Percentiles rank a stretch among this genome's conserved stretches.
phyloP scores from a whole-genome alignment of 2,113 vertebrate genomes.

The Andinoacara biseriatus region DNA sequence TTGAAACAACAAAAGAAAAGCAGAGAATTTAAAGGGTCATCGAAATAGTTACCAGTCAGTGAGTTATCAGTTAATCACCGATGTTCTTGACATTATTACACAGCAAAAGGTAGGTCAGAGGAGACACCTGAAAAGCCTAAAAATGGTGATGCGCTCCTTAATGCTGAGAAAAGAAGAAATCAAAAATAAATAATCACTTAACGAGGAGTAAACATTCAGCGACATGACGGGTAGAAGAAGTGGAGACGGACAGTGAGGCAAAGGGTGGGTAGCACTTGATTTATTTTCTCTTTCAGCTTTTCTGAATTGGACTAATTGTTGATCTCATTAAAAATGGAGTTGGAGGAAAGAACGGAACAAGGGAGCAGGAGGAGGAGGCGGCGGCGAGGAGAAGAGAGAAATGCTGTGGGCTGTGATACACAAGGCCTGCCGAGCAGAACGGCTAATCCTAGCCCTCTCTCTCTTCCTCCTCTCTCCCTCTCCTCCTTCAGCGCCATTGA shows the following conservation, averaged over 20 bases:
- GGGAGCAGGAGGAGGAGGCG: conserved; percentile 48
- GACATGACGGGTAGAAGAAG: conserved; percentile 24
- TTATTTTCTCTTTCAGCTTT: conserved; percentile 79
- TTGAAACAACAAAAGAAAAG: neutral
- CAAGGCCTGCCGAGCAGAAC: conserved; percentile 81
- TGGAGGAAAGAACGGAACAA: conserved; percentile 64
- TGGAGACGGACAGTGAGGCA: conserved; percentile 13
- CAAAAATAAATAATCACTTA: conserved; percentile 20
- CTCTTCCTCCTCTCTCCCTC: conserved; percentile 42
- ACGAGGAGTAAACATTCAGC: conserved; percentile 10
- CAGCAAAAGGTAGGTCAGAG: neutral
- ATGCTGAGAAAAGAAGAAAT: neutral
- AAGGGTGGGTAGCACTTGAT: conserved; percentile 49
- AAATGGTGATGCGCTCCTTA: neutral
- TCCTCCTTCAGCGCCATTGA: conserved; percentile 66
- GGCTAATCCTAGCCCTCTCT: conserved; percentile 75
- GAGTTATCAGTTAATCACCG: neutral
- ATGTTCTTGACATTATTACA: neutral
- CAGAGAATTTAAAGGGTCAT: neutral
- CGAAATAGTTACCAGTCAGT: neutral
- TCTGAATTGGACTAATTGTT: conserved; percentile 84
- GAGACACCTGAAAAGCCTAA: neutral
- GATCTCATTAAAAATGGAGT: conserved; percentile 85
- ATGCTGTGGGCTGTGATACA: conserved; percentile 76
- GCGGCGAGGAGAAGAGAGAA: conserved; percentile 55